These are phyloP conservation scores for Drosophila malerkotliana DNA, from an alignment of 1,140 invertebrate species.

Conservation along the genomic window DNA sequence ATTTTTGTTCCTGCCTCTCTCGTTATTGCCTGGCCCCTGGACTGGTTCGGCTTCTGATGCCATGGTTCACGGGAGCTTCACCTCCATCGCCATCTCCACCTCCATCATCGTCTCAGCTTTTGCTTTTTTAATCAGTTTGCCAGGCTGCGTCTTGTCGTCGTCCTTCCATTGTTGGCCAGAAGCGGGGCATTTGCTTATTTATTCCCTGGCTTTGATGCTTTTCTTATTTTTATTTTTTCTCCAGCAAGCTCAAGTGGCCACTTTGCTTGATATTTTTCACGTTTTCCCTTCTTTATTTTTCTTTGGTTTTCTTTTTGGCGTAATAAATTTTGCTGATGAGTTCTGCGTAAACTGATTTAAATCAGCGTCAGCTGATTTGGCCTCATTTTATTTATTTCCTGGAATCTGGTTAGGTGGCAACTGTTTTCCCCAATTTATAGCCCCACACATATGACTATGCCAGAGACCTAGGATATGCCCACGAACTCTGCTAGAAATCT, in stretches of 20 bases:
- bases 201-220: slow-evolving; percentile 47
- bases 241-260: slow-evolving; percentile 35
- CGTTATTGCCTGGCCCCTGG: slow-evolving; percentile 43
- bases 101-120: slow-evolving; percentile 1
- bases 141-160: slow-evolving; percentile 1
- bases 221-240: slow-evolving; percentile 4
- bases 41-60: slow-evolving; percentile 34
- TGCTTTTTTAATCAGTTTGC: slow-evolving; percentile 1
- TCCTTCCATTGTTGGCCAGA: slow-evolving; percentile 25
- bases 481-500: slow-evolving; percentile 37
- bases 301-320: slow-evolving; percentile 12
- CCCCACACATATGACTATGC: slow-evolving; percentile 31
- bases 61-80: slow-evolving; percentile 19
- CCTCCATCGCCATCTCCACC: neutral
- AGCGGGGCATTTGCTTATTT: slow-evolving; percentile 53
- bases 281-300: slow-evolving; percentile 13
- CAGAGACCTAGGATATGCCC: slow-evolving; percentile 24
- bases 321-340: slow-evolving; percentile 67
- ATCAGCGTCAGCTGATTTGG: slow-evolving; percentile 65
- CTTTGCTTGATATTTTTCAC: slow-evolving; percentile 46
- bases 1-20: slow-evolving; percentile 63
- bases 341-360: slow-evolving; percentile 73
- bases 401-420: slow-evolving; percentile 48
- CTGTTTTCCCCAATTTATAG: slow-evolving; percentile 43
- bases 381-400: slow-evolving; percentile 60